These are phyloP conservation scores for Cladopsammia gracilis DNA, from an alignment of 64 coral and sea anemone species.

Conservation along the genomic window DNA sequence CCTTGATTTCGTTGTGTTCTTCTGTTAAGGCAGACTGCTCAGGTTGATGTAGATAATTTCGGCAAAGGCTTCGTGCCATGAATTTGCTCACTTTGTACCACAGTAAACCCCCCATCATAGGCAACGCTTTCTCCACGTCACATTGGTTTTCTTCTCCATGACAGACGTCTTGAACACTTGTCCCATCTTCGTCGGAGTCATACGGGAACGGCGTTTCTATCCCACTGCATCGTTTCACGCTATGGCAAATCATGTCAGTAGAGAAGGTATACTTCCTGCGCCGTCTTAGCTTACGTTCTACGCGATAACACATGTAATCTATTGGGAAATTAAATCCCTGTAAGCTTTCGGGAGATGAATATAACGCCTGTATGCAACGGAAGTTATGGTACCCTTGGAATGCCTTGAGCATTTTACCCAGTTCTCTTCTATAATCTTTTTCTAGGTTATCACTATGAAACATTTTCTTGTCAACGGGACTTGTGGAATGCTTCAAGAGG, in stretches of 20 bases:
- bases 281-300: neutral
- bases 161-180: constrained; percentile 8
- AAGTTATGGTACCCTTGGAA: constrained; percentile 28
- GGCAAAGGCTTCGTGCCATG: constrained; percentile 49
- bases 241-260: constrained; percentile 19
- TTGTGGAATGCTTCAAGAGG: neutral
- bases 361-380: constrained; percentile 36
- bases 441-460: constrained; percentile 1
- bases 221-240: constrained; percentile 1
- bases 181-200: neutral
- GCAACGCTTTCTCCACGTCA: constrained; percentile 46
- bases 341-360: constrained; percentile 3
- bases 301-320: neutral
- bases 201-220: neutral
- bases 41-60: neutral
- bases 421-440: constrained; percentile 5
- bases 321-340: constrained; percentile 34
- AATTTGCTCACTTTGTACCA: constrained; percentile 50
- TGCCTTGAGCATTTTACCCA: constrained; percentile 15
- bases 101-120: constrained; percentile 50
- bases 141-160: neutral
- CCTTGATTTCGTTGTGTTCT: neutral
- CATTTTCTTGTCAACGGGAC: neutral
- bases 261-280: neutral
- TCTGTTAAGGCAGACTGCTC: neutral